Evolutionary conservation across 2,113 vertebrate genomes (phyloP), one percentile per base, ranked within the genome.

Genomic region (Baryphthengus martii): DNA sequence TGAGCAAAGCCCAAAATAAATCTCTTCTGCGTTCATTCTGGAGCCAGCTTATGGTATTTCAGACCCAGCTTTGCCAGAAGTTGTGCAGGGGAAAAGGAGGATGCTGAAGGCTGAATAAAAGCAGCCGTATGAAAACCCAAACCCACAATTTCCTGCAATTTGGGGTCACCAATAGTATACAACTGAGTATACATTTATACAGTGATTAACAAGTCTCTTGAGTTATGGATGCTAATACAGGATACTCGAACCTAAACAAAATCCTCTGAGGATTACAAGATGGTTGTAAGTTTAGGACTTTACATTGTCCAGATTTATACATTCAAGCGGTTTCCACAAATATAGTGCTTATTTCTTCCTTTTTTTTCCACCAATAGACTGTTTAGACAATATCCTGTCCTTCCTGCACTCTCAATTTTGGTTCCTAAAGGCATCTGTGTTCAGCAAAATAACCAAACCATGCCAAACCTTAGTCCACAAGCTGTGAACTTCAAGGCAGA

Each of bases 231-330:
- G 67, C 84, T 95, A 93, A 75, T 23, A 65, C 61, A 93, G 87
- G 74, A 95, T 83, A 89, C 37, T 58, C 0, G 11, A 95, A 96
- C 31, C 50, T 84, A 95, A 97, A 93, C 79, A 93, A 97, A 90
- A 81, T 91, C 52, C 31, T 85, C n/a, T 31, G 50, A 97, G 84
- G 71, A 96, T 52, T 96, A 88, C 37, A 93, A 66, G 12, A 94
- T 11, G 23, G 37, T 67, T 91, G 49, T 56, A 95, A 92, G 81
- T 95, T 74, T 49, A 66, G 73, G 53, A 91, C 40, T 65, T 89
- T 45, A 84, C 23, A 84, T 74, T 96, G 92, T 73, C 89, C 84
- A 97, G 72, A 82, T 85, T 85, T 96, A 95, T 53, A 92, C 35
- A 82, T 90, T 61, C 71, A 91, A 93, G 73, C 35, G 17, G 50